Conservation (phyloP, 2,797 vertebrate species). For the Nannoperca obscura region DNA sequence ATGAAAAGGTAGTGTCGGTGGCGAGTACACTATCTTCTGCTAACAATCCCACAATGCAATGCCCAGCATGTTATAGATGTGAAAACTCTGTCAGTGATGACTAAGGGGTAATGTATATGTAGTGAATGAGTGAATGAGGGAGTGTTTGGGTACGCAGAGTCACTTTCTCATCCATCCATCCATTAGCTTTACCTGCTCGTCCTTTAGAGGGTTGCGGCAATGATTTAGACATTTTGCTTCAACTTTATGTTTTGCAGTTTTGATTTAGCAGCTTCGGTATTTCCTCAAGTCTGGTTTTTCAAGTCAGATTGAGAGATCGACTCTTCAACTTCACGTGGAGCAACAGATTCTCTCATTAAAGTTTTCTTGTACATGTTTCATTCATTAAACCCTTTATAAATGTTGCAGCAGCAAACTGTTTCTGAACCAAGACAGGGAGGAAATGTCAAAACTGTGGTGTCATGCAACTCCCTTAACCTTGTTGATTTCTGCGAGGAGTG, state of each 20-base stretch:
- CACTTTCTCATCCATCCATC: not conserved
- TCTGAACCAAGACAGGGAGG: slow-evolving; percentile 1
- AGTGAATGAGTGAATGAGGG: not conserved
- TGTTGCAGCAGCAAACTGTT: slow-evolving; percentile 36
- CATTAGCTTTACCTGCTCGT: not conserved
- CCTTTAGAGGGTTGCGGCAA: not conserved
- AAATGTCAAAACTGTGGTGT: slow-evolving; percentile 20
- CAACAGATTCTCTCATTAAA: slow-evolving; percentile 20
- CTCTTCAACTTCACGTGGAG: not conserved
- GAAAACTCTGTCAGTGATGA: not conserved
- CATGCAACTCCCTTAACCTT: slow-evolving; percentile 13
- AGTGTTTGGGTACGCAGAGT: too few relatives aligned
- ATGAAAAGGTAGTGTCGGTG: too few relatives aligned
- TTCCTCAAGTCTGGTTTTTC: not conserved
- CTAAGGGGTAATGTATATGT: not conserved
- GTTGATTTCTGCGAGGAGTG: not conserved
- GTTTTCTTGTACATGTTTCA: slow-evolving; percentile 19
- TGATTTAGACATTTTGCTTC: not conserved
- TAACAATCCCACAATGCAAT: not conserved
- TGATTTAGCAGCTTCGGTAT: not conserved
- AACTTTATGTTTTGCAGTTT: not conserved
- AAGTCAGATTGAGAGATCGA: not conserved
- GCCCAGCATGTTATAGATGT: not conserved
- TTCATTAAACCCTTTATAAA: slow-evolving; percentile 39
- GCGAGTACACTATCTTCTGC: not conserved